Base-by-base conservation (phyloP, 1,140 invertebrate genomes). In the Drosophila auraria region DNA sequence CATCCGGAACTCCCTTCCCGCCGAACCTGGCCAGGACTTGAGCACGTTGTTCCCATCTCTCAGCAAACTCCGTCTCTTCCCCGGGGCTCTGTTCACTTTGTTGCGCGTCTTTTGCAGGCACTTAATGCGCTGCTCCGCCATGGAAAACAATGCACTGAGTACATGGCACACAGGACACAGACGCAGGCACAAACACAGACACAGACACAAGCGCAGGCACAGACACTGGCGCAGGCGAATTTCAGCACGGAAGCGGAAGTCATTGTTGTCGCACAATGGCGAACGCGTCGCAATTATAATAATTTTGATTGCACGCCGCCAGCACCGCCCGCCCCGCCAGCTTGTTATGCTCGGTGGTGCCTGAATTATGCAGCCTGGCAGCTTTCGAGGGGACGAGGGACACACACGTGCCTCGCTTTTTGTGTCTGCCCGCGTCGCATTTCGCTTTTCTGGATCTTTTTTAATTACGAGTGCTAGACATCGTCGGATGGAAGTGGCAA, bases 181-280 rank as follows among this genome's bases (percentile, higher is more conserved):
- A 38, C 33, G 14, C 9, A 36, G 53, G 54, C 53, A 59, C 38
- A 23, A 11, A 4, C 33, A 36, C 33, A 4, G 33, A 9, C 33
- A 36, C 33, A 36, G 9, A 1, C 33, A 56, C 33, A 38, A 33
- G 23, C 53, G 14, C 15, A 12, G 51, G 54, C 40, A 64, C 44
- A 53, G 44, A 49, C 23, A 44, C 49, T 42, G 36, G 49, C 45
- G 49, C 59, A 68, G 79, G 82, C 64, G 66, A 91, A 91, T 91
- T 87, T 84, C 80, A 80, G 83, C 87, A 80, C 89, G 89, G 89
- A 91, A 91, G 89, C 89, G 89, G 89, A 91, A 91, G 89, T 91
- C 89, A 91, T 91, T 91, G 89, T 91, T 91, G 83, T 83, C 87
- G 83, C 82, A 91, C 89, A 91, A 91, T 91, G 89, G 89, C 82